These are phyloP conservation scores for Hippopotamus amphibius DNA, from an alignment of 2,113 vertebrate genomes.

Conservation along the genomic window DNA sequence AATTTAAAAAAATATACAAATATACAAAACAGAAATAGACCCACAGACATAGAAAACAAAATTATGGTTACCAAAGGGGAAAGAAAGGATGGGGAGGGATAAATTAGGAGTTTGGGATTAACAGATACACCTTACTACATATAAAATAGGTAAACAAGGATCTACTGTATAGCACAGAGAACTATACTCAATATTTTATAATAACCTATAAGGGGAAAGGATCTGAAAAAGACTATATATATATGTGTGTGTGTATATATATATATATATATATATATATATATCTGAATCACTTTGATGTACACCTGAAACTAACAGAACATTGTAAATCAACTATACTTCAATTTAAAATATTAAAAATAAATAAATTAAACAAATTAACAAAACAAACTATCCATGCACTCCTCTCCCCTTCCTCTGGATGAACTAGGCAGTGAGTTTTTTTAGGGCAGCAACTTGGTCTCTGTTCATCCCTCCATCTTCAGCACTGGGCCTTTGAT, in stretches of 20 bases:
- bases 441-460: neutral
- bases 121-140: neutral
- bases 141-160: neutral
- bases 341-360: neutral
- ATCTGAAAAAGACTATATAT: neutral
- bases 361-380: neutral
- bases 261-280: neutral
- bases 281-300: neutral
- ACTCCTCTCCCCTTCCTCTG: too few relatives aligned
- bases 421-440: neutral
- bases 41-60: neutral
- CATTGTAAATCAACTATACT: neutral
- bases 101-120: neutral
- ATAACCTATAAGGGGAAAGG: neutral
- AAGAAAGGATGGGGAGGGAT: neutral
- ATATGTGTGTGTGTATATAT: neutral
- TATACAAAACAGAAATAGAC: neutral
- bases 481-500: fast-evolving
- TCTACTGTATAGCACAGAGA: fast-evolving
- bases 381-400: fast-evolving
- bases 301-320: neutral
- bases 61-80: neutral
- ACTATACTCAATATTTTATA: neutral
- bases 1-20: neutral
- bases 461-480: neutral